phyloP scores from a whole-genome alignment of 2,797 vertebrate genomes.

The Meriones psammophilus region DNA sequence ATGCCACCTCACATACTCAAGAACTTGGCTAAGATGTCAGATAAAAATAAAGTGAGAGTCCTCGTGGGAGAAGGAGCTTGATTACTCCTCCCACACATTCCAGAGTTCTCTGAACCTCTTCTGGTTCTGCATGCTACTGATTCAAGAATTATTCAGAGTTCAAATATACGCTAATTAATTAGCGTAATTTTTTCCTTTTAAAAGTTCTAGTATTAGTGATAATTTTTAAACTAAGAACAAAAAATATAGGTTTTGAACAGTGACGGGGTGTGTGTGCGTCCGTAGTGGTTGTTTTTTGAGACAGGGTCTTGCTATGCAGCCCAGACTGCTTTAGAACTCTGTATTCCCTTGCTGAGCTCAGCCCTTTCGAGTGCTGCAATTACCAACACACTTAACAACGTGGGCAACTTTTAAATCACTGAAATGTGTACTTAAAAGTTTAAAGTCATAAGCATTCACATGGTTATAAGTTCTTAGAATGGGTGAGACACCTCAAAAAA shows the following conservation, averaged over 20 bases:
- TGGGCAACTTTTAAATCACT: constrained; percentile 6
- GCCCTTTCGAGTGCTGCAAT: not conserved
- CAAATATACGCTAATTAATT: not conserved
- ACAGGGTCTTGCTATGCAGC: not conserved
- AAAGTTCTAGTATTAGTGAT: constrained; percentile 12
- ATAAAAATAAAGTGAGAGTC: not conserved
- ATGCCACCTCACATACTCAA: not conserved
- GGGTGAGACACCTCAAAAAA: not conserved
- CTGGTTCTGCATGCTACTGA: not conserved
- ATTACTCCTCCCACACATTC: not conserved
- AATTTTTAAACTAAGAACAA: not conserved
- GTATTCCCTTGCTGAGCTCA: no score
- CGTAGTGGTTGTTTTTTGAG: not conserved
- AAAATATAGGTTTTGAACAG: constrained; percentile 10
- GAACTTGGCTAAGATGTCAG: not conserved
- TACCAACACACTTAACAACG: not conserved
- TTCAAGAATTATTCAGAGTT: not conserved
- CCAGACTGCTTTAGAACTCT: not conserved
- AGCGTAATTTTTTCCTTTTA: constrained; percentile 1
- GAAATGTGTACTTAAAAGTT: not conserved
- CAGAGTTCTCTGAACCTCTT: not conserved
- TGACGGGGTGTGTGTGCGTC: not conserved
- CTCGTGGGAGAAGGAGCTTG: no score
- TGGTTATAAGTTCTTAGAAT: not conserved
- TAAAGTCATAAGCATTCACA: not conserved